phyloP scores from a whole-genome alignment of 2,113 vertebrate genomes.

The Pampusana beccarii region DNA sequence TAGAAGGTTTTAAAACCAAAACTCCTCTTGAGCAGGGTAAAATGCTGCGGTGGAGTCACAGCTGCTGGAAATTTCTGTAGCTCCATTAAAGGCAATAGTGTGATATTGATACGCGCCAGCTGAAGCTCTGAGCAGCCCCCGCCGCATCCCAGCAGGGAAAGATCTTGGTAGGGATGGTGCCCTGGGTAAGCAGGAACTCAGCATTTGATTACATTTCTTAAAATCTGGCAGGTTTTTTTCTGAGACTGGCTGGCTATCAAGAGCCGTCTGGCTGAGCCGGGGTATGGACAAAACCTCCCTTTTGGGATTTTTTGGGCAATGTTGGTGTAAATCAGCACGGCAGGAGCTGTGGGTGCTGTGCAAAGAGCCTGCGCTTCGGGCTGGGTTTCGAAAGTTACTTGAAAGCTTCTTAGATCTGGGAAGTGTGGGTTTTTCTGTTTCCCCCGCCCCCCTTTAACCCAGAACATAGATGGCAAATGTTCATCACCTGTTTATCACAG shows the following conservation, averaged over 20 bases:
- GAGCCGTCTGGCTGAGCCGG: background rate
- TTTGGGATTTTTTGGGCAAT: background rate
- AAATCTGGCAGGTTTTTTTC: background rate
- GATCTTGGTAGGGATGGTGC: background rate
- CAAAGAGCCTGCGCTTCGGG: background rate
- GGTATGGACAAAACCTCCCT: background rate
- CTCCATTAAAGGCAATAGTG: background rate
- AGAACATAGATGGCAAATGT: background rate
- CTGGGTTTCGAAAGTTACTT: background rate
- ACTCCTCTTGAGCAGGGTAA: background rate
- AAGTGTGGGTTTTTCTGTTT: background rate
- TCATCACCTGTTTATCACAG: background rate
- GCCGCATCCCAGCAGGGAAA: background rate
- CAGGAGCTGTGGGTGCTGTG: background rate
- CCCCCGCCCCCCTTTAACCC: background rate
- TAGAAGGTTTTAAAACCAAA: background rate
- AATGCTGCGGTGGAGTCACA: background rate
- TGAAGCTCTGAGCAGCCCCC: background rate
- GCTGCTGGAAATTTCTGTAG: conserved; percentile 6
- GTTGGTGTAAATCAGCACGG: background rate
- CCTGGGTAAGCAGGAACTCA: background rate
- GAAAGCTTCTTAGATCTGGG: background rate
- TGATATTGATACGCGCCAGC: background rate
- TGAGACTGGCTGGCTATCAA: background rate
- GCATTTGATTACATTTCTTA: background rate